Evolutionary conservation across 2,797 vertebrate species (phyloP), one percentile per base, ranked within the genome.

Genomic region (Kryptolebias ocellatus): DNA sequence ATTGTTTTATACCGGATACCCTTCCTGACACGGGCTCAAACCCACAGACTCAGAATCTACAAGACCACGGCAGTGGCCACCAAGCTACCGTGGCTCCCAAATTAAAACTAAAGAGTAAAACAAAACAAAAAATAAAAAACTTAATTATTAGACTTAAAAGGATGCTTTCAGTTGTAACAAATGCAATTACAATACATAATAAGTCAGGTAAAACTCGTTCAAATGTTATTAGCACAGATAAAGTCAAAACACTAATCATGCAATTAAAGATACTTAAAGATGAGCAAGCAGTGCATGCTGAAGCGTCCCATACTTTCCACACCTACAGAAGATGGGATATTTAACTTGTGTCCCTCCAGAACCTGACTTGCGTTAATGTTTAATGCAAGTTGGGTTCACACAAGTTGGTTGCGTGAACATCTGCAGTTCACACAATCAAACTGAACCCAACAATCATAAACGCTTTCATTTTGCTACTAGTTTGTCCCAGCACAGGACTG

Each of bases 161-260:
- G 89, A 86, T 81, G 83, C 79, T 75, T 91, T 95, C 94, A 95
- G 91, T 94, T 95, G 92, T 95, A 95, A 97, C 95, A 96, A 96
- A 96, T 95, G 94, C 95, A 94, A 93, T 91, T 80, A 77, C 94
- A 95, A 94, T 95, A 95, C 86, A 89, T 87, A 37, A 16, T 39
- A 95, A 94, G 85, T 70, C 29, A 94, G 94, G 94, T 85, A 94
- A 96, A 97, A 95, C 87, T 94, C 95, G 92, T 96, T 95, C 95
- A 97, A 96, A 95, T 95, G 94, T 94, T 94, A 89, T 85, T 88
- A 86, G 92, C 88, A 86, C 88, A 87, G 81, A 31, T 81, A 52
- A 88, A 92, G 91, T 89, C 90, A 90, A 92, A 88, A 94, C 91
- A 86, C 88, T 90, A 92, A 92, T 96, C 97, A 98, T 97, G 96